phyloP scores from a whole-genome alignment of 2,888 invertebrate species.

The Incurvaria masculella region DNA sequence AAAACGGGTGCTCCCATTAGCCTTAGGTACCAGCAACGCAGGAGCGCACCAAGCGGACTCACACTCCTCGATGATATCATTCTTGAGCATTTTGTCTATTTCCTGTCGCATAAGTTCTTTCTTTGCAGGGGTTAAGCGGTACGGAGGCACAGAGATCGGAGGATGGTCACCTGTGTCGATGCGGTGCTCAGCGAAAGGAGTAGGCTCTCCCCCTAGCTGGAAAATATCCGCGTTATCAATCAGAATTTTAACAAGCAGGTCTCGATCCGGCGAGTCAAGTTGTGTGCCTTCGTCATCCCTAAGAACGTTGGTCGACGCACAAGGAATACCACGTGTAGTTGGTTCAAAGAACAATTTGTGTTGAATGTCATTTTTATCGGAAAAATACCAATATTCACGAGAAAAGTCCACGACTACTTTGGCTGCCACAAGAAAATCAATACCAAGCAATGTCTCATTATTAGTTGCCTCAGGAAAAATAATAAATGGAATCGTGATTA shows the following conservation, averaged over 20 bases:
- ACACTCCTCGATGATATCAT: slow-evolving; percentile 26
- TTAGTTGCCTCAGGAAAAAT: background rate
- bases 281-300: no score
- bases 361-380: no score
- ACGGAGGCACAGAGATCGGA: slow-evolving; percentile 21
- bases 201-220: slow-evolving; percentile 8
- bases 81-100: slow-evolving; percentile 21
- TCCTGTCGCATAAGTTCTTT: slow-evolving; percentile 16
- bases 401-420: no score
- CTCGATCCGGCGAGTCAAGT: no score
- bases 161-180: slow-evolving; percentile 18
- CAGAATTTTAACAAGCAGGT: no score
- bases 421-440: no score
- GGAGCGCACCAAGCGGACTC: slow-evolving; percentile 29
- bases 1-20: slow-evolving; percentile 20
- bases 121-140: slow-evolving; percentile 18
- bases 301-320: no score
- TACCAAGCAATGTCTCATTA: background rate
- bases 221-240: background rate
- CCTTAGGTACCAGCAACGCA: slow-evolving; percentile 25
- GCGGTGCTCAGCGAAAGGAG: slow-evolving; percentile 11
- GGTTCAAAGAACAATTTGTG: no score
- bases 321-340: no score
- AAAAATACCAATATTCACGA: no score
- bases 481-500: background rate